These are phyloP conservation scores for Distichodus sexfasciatus DNA, from an alignment of 2,797 vertebrate genomes.

Conservation along the genomic window DNA sequence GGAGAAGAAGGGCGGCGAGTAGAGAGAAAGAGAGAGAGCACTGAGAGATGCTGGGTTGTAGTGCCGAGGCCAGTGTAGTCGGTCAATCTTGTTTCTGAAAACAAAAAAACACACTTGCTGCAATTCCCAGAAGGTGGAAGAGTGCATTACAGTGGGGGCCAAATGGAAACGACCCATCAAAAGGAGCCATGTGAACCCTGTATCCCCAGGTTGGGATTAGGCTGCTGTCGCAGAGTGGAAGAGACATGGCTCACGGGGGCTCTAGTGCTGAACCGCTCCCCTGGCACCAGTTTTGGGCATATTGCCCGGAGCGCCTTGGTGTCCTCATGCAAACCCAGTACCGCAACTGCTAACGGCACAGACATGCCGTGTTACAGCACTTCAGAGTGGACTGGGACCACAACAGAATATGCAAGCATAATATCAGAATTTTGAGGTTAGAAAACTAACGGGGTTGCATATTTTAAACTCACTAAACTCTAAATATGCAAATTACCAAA, in stretches of 20 bases:
- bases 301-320: background rate
- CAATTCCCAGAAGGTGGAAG: conserved; percentile 50
- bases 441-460: no score
- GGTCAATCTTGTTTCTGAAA: conserved; percentile 27
- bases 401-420: no score
- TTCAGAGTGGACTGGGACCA: no score
- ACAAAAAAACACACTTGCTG: conserved; percentile 6
- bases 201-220: conserved; percentile 27
- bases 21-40: background rate
- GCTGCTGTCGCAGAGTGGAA: background rate
- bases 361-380: no score
- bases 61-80: conserved; percentile 35
- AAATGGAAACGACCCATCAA: conserved; percentile 36
- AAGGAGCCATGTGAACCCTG: conserved; percentile 27
- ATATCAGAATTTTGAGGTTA: no score
- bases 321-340: background rate
- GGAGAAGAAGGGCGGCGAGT: background rate
- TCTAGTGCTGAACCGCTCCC: background rate
- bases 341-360: conserved; percentile 6
- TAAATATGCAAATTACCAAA: no score
- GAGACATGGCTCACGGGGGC: background rate
- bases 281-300: background rate
- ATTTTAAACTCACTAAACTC: no score
- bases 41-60: background rate
- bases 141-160: conserved; percentile 16